phyloP scores from a whole-genome alignment of 2,797 vertebrate species.

The Alca torda region DNA sequence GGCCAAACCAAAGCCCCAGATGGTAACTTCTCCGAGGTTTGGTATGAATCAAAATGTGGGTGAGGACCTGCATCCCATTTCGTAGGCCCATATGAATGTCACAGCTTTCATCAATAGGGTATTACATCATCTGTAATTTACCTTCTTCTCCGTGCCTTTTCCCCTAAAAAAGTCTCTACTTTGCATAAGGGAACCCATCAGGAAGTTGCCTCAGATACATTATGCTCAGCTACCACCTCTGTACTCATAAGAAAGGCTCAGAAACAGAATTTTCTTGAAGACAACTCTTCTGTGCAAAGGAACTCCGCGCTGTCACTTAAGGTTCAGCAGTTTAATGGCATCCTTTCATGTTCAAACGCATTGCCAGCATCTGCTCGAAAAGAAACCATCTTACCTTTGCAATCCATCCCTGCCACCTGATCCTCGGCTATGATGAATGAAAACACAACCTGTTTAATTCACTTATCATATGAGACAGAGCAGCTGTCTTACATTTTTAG shows the following conservation, averaged over 20 bases:
- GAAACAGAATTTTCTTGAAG: background rate
- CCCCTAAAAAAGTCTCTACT: background rate
- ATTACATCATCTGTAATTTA: background rate
- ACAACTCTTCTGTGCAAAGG: background rate
- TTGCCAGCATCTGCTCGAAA: background rate
- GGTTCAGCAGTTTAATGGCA: background rate
- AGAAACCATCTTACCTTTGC: background rate
- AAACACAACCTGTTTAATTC: conserved; percentile 28
- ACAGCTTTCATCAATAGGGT: background rate
- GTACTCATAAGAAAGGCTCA: background rate
- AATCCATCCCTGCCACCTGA: background rate
- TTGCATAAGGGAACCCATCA: background rate
- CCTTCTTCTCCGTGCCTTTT: background rate
- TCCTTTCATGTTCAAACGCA: background rate
- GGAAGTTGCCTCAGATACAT: background rate
- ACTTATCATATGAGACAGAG: conserved; percentile 26
- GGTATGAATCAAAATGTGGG: background rate
- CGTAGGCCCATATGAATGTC: background rate
- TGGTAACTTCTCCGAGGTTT: background rate
- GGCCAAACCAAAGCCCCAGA: background rate
- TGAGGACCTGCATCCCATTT: background rate
- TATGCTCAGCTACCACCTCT: background rate
- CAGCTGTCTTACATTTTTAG: conserved; percentile 41
- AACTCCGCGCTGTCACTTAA: background rate
- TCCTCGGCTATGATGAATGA: background rate